Conservation (phyloP, 2,888 invertebrate species). For the Euplexia lucipara region DNA sequence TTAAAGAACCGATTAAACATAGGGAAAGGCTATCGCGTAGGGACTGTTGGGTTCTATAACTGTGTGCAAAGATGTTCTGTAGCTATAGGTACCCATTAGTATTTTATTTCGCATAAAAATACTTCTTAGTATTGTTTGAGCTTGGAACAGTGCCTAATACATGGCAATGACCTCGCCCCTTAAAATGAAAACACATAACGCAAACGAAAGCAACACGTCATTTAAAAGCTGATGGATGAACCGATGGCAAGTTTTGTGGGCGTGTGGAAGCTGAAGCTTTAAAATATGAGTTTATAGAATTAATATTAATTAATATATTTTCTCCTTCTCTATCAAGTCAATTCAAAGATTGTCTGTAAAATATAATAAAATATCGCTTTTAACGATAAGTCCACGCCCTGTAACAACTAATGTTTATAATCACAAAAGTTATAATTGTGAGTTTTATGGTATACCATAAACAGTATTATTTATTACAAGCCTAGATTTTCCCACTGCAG, state of each 20-base stretch:
- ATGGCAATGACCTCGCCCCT: constrained; percentile 54
- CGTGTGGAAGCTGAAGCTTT: constrained; percentile 2
- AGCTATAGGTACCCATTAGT: not conserved
- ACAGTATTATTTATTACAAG: no score
- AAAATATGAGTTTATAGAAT: no score
- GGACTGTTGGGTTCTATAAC: not conserved
- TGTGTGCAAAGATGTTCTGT: not conserved
- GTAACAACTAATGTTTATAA: no score
- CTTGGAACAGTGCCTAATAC: constrained; percentile 55
- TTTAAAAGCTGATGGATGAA: constrained; percentile 24
- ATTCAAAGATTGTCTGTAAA: no score
- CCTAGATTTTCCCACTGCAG: no score
- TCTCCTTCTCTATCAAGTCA: no score
- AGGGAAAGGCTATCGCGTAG: not conserved
- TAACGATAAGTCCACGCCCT: no score
- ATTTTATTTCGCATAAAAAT: constrained; percentile 29
- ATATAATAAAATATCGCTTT: no score
- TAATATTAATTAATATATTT: no score
- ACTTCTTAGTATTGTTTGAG: constrained; percentile 20
- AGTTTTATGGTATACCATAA: no score
- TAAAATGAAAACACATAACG: constrained; percentile 39
- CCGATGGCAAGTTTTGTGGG: constrained; percentile 2
- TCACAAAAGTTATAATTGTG: no score
- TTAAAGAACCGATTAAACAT: not conserved
- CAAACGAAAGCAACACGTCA: constrained; percentile 44